Evolutionary conservation across 2,797 vertebrate species (phyloP), one percentile per base, ranked within the genome.

Genomic region (Crocidura indochinensis): DNA sequence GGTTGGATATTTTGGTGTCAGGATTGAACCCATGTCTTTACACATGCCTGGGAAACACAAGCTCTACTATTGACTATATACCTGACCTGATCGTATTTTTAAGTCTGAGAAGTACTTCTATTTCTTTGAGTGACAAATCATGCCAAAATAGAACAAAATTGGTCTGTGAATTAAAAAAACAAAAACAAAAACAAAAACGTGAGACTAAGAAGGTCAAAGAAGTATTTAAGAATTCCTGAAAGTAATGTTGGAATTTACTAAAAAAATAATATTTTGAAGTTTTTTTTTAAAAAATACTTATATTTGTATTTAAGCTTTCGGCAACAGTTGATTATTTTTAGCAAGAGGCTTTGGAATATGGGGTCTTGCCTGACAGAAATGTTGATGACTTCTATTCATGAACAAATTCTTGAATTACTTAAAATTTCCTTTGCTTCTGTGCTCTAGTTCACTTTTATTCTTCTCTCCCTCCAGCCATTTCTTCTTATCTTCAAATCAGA

Each of bases 251-350:
- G 53, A n/a, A 87, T 75, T 47, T 79, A 82, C 79, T 73, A 9
- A 72, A 92, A 78, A 92, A 78, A 56, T 69, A 76, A 71, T 77
- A 68, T 72, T 87, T 92, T 53, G 46, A 6, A 79, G 17, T 8
- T 47, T 82, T 26, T 17, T 77, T 92, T 77, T 56, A 14, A 47
- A 51, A 51, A 91, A 11, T 10, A n/a, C 56, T 84, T 64, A 79
- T 44, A 6, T 74, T 79, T 90, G 75, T 24, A 60, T 65, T 77
- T 29, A 31, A 38, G 75, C 6, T 65, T 15, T 92, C 14, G 78
- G 8, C 78, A 56, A 49, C 22, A 75, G 3, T 17, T 87, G 27
- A 53, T 53, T 6, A 75, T 24, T 67, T 91, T 72, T 82, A 47
- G 38, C n/a, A 2, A 60, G 10, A 9, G 6, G 8, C 87, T 22